Evolutionary conservation across 2,888 invertebrate genomes (phyloP), one percentile per base, ranked within the genome.

Genomic region (Homarus gammarus): DNA sequence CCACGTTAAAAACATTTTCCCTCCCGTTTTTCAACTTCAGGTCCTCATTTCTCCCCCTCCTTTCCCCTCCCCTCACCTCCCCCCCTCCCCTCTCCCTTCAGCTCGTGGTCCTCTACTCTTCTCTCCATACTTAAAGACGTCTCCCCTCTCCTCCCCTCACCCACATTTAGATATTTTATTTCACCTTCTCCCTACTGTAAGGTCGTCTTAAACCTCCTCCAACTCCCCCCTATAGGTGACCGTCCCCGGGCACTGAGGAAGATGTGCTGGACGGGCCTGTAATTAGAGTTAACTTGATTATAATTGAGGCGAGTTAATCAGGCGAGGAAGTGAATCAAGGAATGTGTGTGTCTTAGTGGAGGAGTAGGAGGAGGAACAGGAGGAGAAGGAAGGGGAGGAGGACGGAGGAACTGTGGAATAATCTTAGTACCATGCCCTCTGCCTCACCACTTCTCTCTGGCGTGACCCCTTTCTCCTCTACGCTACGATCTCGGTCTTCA

Each of bases 271-370:
- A 75, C 75, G 75, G 44, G 44, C 31, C 75, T 75, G 75, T 75
- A 75, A 75, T 75, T 75, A 75, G 44, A 22, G 49, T 49, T 44
- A 75, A 75, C 75, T 75, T 36, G 75, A 75, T 75, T 75, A 75
- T 75, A 75, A 75, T 75, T 75, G 75, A 75, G 49, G 75, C 75
- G 27, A 75, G 75, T 22, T 75, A 75, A 75, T 75, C 75, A 75
- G 75, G 75, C 75, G 75, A n/a, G 6, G 40, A 44, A 75, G 44
- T 75, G 44, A 75, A 44, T 75, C 75, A 75, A 75, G 75, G 75
- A 49, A 31, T 75, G 44, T 73, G 38, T 40, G 22, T 64, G 22
- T 64, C 6, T 27, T n/a, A n/a, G 31, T 27, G n/a, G n/a, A n/a
- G n/a, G n/a, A n/a, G n/a, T n/a, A n/a, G n/a, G n/a, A n/a, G n/a